phyloP scores from a whole-genome alignment of 2,888 invertebrate genomes.

The Bugula neritina region DNA sequence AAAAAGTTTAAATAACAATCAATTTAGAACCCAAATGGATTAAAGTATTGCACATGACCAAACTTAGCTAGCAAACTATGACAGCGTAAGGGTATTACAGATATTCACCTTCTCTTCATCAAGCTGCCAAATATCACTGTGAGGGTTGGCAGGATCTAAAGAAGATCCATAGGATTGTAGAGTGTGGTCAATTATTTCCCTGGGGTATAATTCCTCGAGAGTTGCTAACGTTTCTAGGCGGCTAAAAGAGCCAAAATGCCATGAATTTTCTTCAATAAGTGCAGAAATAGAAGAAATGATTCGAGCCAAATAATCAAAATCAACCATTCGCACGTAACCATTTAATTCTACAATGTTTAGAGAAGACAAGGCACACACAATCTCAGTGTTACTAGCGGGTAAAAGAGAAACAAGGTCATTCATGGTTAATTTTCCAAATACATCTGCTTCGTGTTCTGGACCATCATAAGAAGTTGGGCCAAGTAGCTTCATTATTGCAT shows the following conservation, averaged over 20 bases:
- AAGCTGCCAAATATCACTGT: neutral
- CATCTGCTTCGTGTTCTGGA: neutral
- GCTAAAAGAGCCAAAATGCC: neutral
- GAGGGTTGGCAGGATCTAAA: neutral
- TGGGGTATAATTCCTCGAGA: neutral
- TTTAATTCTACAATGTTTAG: neutral
- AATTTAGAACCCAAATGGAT: too few relatives aligned
- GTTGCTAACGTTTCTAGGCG: neutral
- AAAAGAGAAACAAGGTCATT: neutral
- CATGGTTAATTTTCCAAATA: neutral
- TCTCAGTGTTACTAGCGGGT: conserved; percentile 6
- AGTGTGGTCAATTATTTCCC: neutral
- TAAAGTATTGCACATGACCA: too few relatives aligned
- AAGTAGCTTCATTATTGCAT: neutral
- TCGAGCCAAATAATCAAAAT: conserved; percentile 9
- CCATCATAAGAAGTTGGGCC: neutral
- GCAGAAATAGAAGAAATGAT: neutral
- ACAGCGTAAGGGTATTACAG: too few relatives aligned
- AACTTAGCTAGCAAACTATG: too few relatives aligned
- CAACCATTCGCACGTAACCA: neutral
- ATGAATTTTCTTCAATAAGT: conserved; percentile 7
- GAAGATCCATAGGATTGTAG: neutral
- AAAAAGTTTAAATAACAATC: too few relatives aligned
- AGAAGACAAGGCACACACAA: neutral
- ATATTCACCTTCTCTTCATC: conserved; percentile 13